Percentiles rank a stretch among this genome's conserved stretches.
These are phyloP conservation scores for Tamias sibiricus DNA, from an alignment of 2,113 vertebrate species.

Conservation along the genomic window DNA sequence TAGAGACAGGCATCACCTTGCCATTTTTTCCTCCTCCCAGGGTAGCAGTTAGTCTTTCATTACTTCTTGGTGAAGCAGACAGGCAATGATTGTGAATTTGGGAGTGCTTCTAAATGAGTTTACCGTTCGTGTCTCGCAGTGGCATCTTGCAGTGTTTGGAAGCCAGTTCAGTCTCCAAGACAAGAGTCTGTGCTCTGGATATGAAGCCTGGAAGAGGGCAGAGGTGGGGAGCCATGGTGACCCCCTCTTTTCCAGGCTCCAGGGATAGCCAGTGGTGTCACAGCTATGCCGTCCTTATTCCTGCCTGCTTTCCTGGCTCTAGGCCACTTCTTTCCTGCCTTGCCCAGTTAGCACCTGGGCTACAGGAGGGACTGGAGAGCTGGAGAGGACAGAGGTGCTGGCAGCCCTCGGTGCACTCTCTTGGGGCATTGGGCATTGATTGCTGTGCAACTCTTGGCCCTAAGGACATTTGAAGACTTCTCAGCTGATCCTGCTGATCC, in stretches of 20 bases:
- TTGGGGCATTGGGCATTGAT: too few relatives aligned
- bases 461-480: not conserved
- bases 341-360: not conserved
- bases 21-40: not conserved
- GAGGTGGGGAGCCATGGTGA: not conserved
- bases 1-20: not conserved
- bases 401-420: not conserved
- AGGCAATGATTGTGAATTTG: not conserved
- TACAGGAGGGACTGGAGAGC: not conserved
- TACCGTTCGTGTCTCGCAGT: not conserved
- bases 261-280: not conserved
- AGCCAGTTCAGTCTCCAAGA: not conserved
- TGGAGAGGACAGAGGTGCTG: conserved; percentile 28
- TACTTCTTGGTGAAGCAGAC: conserved; percentile 8
- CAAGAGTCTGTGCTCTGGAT: not conserved
- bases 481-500: not conserved
- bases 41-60: not conserved
- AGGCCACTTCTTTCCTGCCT: not conserved
- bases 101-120: conserved; percentile 3
- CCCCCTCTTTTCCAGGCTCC: not conserved
- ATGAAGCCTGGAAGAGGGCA: not conserved
- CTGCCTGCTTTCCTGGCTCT: not conserved
- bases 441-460: conserved; percentile 6
- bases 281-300: not conserved
- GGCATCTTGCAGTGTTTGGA: not conserved